These are phyloP conservation scores for Pristionchus fissidentatus DNA, from an alignment of 2,888 invertebrate genomes.

Conservation along the genomic window DNA sequence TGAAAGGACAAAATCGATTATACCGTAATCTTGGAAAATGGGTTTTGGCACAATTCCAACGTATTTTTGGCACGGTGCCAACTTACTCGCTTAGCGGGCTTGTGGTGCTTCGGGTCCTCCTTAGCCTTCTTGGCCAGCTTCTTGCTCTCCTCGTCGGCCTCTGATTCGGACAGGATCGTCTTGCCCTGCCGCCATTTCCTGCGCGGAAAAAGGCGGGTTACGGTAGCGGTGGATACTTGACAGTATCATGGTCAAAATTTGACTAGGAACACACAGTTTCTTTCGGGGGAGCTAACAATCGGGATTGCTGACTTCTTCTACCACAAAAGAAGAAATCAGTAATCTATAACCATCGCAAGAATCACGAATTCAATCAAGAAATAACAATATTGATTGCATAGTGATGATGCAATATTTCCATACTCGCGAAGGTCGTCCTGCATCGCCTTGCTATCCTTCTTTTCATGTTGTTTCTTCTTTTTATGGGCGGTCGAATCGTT, in stretches of 20 bases:
- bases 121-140: not conserved
- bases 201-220: not conserved
- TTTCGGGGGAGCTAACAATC: too few relatives aligned
- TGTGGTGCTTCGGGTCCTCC: too few relatives aligned
- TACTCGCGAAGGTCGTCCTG: not conserved
- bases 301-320: too few relatives aligned
- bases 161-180: not conserved
- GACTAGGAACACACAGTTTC: not conserved
- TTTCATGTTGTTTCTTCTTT: too few relatives aligned
- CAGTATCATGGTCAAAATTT: not conserved
- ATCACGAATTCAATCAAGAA: too few relatives aligned
- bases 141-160: not conserved
- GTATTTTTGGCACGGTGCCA: not conserved
- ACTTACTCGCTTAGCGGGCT: too few relatives aligned
- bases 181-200: constrained; percentile 7
- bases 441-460: not conserved
- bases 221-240: not conserved
- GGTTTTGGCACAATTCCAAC: not conserved
- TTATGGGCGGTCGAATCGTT: constrained; percentile 17
- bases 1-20: not conserved
- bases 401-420: not conserved
- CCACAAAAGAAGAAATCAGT: too few relatives aligned
- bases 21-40: not conserved
- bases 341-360: too few relatives aligned
- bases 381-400: too few relatives aligned